Evolutionary conservation across 2,113 vertebrate species (phyloP).

Genomic region (Cephalophus harveyi): DNA sequence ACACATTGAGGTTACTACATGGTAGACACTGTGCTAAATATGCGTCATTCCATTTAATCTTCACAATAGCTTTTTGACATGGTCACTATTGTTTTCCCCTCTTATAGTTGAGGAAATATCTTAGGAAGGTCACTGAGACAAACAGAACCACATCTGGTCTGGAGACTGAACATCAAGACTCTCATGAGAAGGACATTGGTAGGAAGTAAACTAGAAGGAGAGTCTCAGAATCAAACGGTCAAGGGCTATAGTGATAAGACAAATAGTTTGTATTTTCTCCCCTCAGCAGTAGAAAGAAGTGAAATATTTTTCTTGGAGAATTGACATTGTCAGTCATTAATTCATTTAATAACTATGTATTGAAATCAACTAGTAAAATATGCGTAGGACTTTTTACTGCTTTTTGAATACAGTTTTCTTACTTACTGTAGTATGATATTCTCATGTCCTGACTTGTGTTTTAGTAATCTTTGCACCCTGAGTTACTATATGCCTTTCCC

Average conservation of each 20-base stretch:
- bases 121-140: not conserved
- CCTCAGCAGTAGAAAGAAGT: not conserved
- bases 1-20: not conserved
- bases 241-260: not conserved
- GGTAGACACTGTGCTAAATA: not conserved
- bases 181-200: not conserved
- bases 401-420: not conserved
- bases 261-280: not conserved
- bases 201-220: not conserved
- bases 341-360: not conserved
- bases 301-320: not conserved
- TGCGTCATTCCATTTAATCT: not conserved
- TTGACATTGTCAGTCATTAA: not conserved
- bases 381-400: not conserved
- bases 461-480: not conserved
- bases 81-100: not conserved
- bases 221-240: not conserved
- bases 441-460: not conserved
- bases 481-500: not conserved
- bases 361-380: not conserved
- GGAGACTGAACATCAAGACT: not conserved
- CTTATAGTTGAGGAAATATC: not conserved
- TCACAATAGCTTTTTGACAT: not conserved
- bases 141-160: not conserved
- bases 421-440: not conserved